A percentile compares a stretch with the other conserved stretches of the same genome.
Evolutionary conservation across 1,140 invertebrate species (phyloP).

Genomic region (Bombus sylvicola): DNA sequence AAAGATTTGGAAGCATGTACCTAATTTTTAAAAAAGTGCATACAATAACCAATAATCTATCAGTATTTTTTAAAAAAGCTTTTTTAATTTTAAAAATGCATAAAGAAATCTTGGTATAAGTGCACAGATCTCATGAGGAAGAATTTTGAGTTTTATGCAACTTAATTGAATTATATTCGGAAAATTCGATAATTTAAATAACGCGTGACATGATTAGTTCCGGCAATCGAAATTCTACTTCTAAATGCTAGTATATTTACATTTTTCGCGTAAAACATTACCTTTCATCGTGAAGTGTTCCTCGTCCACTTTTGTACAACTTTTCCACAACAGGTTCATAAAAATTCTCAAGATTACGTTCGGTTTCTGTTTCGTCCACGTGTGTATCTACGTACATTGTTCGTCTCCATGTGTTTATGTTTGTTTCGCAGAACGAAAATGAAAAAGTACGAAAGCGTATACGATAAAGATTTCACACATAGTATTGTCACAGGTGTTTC

Average conservation of each 20-base stretch:
- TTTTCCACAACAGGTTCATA: not conserved
- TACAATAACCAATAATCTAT: no score
- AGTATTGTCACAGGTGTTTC: not conserved
- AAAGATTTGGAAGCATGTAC: not conserved
- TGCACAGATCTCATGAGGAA: no score
- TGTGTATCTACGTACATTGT: not conserved
- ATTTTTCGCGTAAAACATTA: not conserved
- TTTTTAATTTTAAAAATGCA: no score
- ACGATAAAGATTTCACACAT: not conserved
- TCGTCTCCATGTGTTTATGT: not conserved
- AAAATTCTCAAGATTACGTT: not conserved
- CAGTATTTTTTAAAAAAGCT: no score
- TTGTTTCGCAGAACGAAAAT: not conserved
- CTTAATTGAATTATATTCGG: not conserved
- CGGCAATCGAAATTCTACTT: not conserved
- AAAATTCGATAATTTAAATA: not conserved
- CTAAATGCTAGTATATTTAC: not conserved
- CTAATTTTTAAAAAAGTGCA: not conserved
- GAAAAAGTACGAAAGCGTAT: not conserved
- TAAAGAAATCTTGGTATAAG: no score
- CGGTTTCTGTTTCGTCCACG: not conserved
- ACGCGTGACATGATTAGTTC: rapidly evolving
- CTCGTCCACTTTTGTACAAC: no score
- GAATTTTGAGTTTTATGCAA: no score
- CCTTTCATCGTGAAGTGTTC: not conserved